Percentiles rank a stretch among this genome's conserved stretches.
phyloP scores from a whole-genome alignment of 2,113 vertebrate genomes.

The Gasterosteus aculeatus region DNA sequence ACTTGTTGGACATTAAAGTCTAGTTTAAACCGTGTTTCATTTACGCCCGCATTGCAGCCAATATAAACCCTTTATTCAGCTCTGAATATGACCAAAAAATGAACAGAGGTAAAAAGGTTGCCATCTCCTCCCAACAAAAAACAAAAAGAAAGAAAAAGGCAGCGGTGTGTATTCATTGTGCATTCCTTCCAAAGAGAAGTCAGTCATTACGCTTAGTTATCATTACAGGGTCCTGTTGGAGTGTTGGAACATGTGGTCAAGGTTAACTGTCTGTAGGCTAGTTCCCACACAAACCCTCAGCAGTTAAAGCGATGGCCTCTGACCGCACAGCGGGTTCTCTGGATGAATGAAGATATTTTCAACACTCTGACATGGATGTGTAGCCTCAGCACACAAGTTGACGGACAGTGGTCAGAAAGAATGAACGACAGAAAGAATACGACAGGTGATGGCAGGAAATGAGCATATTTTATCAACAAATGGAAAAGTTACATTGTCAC shows the following conservation, averaged over 20 bases:
- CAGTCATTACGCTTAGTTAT: constrained; percentile 73
- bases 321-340: constrained; percentile 29
- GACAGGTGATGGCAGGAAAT: not conserved
- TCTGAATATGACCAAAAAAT: constrained; percentile 16
- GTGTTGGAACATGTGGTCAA: constrained; percentile 78
- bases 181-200: constrained; percentile 73
- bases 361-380: constrained; percentile 7
- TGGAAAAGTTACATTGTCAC: constrained; percentile 21
- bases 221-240: constrained; percentile 74
- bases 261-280: constrained; percentile 74
- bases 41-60: not conserved
- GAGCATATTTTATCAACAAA: constrained; percentile 22
- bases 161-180: constrained; percentile 45
- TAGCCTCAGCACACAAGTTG: not conserved
- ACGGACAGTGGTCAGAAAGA: not conserved
- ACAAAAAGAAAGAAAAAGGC: not conserved
- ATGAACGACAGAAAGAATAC: not conserved
- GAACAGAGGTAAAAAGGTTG: not conserved
- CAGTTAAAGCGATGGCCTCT: constrained; percentile 46
- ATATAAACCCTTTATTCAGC: not conserved
- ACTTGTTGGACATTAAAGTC: not conserved
- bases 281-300: constrained; percentile 74
- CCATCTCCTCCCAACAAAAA: not conserved
- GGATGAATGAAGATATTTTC: constrained; percentile 44
- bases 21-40: not conserved